Evolutionary conservation across 2,888 invertebrate genomes (phyloP).

Genomic region (Agapostemon virescens): DNA sequence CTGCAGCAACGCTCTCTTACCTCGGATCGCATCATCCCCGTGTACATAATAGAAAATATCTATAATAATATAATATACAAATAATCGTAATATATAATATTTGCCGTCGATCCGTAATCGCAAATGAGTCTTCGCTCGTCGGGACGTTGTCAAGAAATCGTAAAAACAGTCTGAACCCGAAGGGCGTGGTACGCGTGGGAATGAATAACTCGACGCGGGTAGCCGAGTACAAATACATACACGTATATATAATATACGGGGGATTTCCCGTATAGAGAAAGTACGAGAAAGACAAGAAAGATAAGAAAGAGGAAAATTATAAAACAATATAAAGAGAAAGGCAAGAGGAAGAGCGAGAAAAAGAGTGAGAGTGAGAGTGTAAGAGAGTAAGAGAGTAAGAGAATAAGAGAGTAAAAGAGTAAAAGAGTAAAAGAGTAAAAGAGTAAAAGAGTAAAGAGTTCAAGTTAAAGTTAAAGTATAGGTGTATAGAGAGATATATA

Average conservation of each 20-base stretch:
- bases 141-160: constrained; percentile 59
- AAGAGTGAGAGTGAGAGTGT: too few relatives aligned
- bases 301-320: neutral
- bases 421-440: too few relatives aligned
- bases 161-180: constrained; percentile 26
- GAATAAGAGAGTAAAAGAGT: too few relatives aligned
- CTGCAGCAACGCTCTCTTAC: constrained; percentile 14
- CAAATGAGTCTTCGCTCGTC: constrained; percentile 63
- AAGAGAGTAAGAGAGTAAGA: too few relatives aligned
- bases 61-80: constrained; percentile 76
- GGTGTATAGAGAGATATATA: too few relatives aligned
- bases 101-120: constrained; percentile 62
- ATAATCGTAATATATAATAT: constrained; percentile 65
- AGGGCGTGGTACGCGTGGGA: constrained; percentile 24
- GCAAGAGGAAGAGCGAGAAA: too few relatives aligned
- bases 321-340: too few relatives aligned
- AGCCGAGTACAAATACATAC: neutral
- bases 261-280: neutral
- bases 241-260: neutral
- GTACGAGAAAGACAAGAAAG: neutral
- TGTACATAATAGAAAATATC: constrained; percentile 73
- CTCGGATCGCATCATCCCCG: constrained; percentile 61
- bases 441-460: too few relatives aligned
- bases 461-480: neutral
- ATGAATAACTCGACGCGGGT: constrained; percentile 8